Evolutionary conservation across 2,888 invertebrate genomes (phyloP).

Genomic region (Leptinotarsa rubiginosa): DNA sequence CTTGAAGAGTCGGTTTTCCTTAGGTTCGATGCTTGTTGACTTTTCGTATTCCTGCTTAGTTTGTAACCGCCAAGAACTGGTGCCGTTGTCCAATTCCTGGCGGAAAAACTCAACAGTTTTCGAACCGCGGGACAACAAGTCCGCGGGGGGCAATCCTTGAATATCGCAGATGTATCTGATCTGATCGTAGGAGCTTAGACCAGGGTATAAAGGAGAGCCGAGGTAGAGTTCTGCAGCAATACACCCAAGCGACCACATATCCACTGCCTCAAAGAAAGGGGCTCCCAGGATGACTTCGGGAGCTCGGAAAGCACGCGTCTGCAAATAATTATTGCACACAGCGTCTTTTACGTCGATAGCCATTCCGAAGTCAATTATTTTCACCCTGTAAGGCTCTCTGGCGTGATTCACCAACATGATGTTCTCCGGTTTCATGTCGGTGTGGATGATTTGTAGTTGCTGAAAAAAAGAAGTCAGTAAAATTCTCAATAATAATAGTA

Average conservation of each 20-base stretch:
- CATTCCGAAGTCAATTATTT: slow-evolving; percentile 99
- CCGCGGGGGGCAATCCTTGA: too few relatives aligned
- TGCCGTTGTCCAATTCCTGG: slow-evolving; percentile 91
- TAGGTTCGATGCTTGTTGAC: slow-evolving; percentile 97
- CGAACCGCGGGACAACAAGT: slow-evolving; percentile 95
- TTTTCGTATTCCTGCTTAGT: slow-evolving; percentile 98
- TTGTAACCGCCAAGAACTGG: slow-evolving; percentile 88
- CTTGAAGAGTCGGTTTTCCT: slow-evolving; percentile 99
- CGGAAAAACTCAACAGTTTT: slow-evolving; percentile 99
- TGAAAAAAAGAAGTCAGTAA: slow-evolving; percentile 66
- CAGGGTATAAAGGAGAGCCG: slow-evolving; percentile 99
- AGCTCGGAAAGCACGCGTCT: slow-evolving; percentile 98
- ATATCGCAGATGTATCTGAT: too few relatives aligned
- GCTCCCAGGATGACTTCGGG: slow-evolving; percentile 97
- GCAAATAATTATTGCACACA: slow-evolving; percentile 99
- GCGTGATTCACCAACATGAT: slow-evolving; percentile 99
- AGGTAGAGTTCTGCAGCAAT: slow-evolving; percentile 99
- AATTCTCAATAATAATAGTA: too few relatives aligned
- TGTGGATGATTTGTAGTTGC: slow-evolving; percentile 99
- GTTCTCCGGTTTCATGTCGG: slow-evolving; percentile 99
- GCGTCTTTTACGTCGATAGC: slow-evolving; percentile 99
- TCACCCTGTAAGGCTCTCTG: slow-evolving; percentile 97
- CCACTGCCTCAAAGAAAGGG: slow-evolving; percentile 99
- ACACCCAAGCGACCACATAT: slow-evolving; percentile 99
- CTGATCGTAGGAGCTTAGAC: too few relatives aligned